Conservation (phyloP, 2,797 vertebrate species). For the Anabacerthia variegaticeps region DNA sequence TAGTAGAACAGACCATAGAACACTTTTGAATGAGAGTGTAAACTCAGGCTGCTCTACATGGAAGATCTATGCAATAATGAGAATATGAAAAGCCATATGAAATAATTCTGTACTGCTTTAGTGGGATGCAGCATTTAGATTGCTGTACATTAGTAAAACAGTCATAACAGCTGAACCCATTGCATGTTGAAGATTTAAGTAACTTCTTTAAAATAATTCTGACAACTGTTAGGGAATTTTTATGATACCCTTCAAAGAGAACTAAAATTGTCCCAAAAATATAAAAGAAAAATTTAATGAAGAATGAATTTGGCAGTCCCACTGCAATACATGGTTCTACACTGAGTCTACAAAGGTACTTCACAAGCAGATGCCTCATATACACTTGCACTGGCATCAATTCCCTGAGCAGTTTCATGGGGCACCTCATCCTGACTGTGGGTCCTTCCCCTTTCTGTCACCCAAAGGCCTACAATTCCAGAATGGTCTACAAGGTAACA, state of each 20-base stretch:
- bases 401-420: rapidly evolving
- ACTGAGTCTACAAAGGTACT: neutral
- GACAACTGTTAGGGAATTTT: neutral
- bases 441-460: neutral
- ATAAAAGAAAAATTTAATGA: neutral
- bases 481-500: neutral
- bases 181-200: neutral
- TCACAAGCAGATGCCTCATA: neutral
- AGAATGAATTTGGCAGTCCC: neutral
- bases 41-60: neutral
- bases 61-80: neutral
- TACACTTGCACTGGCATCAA: neutral
- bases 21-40: neutral
- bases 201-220: neutral
- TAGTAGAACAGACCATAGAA: neutral
- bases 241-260: neutral
- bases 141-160: neutral
- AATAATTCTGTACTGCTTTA: neutral
- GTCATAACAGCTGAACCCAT: neutral
- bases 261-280: neutral
- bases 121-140: neutral
- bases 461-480: neutral
- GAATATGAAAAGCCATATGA: neutral
- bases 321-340: rapidly evolving
- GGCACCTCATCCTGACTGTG: rapidly evolving